Conservation (phyloP, 1,140 invertebrate species). For the Neodiprion virginianus region DNA sequence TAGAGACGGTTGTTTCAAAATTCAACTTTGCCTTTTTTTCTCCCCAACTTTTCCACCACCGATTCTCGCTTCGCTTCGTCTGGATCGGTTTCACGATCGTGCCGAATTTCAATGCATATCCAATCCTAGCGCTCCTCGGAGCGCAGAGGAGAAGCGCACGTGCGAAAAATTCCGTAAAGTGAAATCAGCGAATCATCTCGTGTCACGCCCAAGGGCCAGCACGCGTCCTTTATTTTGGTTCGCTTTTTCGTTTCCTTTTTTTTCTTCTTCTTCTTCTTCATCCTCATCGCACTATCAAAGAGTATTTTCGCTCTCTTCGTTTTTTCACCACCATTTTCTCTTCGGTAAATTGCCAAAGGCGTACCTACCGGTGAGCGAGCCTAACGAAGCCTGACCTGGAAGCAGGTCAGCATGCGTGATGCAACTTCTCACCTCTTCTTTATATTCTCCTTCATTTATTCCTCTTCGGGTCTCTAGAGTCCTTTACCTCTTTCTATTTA, state of each 20-base stretch:
- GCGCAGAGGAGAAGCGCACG: conserved; percentile 1
- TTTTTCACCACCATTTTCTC: conserved; percentile 23
- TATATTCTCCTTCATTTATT: conserved; percentile 16
- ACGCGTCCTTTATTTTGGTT: conserved; percentile 23
- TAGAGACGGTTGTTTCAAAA: too few species aligned
- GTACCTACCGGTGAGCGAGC: background rate
- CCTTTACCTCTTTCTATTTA: too few species aligned
- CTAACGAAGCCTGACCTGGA: conserved; percentile 36
- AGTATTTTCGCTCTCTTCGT: conserved; percentile 11
- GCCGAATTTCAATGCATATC: background rate
- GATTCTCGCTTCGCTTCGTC: background rate
- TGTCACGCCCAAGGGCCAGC: conserved; percentile 35
- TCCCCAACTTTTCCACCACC: background rate
- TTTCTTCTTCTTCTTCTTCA: background rate
- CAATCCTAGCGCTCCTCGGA: background rate
- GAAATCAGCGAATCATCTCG: conserved; percentile 35
- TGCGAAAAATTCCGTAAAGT: conserved; percentile 41
- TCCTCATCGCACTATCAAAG: conserved; percentile 24
- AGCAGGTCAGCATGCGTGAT: conserved; percentile 28
- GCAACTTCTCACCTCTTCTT: conserved; percentile 20
- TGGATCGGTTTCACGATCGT: background rate
- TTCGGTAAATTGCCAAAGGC: conserved; percentile 32
- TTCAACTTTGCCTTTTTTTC: too few species aligned
- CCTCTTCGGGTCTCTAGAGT: conserved; percentile 24
- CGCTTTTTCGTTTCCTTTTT: background rate